Percentiles rank a stretch among this genome's conserved stretches.
Evolutionary conservation across 2,113 vertebrate genomes (phyloP).

Genomic region (Salvelinus fontinalis): DNA sequence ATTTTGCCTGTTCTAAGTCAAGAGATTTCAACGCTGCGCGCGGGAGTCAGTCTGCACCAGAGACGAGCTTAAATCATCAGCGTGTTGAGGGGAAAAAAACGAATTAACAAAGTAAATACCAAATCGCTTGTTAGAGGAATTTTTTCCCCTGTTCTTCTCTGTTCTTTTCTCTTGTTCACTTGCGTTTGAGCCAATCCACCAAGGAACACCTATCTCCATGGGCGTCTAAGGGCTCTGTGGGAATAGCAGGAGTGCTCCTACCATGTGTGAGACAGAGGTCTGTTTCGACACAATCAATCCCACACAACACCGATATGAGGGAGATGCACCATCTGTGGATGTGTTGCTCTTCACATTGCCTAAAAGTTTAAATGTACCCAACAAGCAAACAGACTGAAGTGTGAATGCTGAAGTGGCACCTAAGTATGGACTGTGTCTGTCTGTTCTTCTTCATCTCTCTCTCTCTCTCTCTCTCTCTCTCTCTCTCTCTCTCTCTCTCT

Average conservation of each 20-base stretch:
- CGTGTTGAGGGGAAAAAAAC: conserved; percentile 60
- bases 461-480: conserved; percentile 39
- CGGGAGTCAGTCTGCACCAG: conserved; percentile 62
- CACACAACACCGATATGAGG: conserved; percentile 29
- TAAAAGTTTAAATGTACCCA: conserved; percentile 64
- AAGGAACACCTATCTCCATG: conserved; percentile 49
- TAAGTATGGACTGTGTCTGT: conserved; percentile 23
- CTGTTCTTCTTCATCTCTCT: not conserved
- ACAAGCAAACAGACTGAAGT: conserved; percentile 58
- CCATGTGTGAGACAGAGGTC: conserved; percentile 74
- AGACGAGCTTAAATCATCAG: conserved; percentile 63
- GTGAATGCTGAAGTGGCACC: conserved; percentile 58
- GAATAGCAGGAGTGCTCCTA: conserved; percentile 53
- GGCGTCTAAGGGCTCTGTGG: conserved; percentile 63
- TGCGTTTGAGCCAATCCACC: conserved; percentile 41
- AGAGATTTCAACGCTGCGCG: conserved; percentile 56
- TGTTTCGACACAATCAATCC: conserved; percentile 75
- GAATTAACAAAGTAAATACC: conserved; percentile 57
- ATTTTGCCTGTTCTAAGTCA: conserved; percentile 13
- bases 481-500: not conserved
- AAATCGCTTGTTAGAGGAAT: conserved; percentile 37
- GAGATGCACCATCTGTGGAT: conserved; percentile 70
- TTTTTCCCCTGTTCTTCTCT: conserved; percentile 46
- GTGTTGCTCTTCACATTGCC: conserved; percentile 68
- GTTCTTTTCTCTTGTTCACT: conserved; percentile 42